Base-by-base conservation (phyloP, 2,888 invertebrate species). In the Polydrusus pterygomalis region DNA sequence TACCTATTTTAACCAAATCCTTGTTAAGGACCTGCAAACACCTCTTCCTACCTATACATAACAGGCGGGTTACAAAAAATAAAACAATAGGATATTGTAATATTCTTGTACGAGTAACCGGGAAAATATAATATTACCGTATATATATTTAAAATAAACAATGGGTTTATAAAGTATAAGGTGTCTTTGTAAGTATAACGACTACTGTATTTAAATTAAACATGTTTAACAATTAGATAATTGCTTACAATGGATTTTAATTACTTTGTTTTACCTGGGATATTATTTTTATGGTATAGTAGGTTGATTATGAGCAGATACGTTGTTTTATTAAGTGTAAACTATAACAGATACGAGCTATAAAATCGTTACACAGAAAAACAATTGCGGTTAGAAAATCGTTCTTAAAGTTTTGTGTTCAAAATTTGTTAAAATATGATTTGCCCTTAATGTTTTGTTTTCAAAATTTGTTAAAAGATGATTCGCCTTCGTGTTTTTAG, bases 121-220 rank as follows among this genome's bases (percentile, higher is more conserved):
- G 67, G 60, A 62, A 70, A 74, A 74, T 69, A 68, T 69, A 49
- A 69, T 63, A 63, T 71, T 71, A 51, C 45, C 15, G 51, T 51
- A 51, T 38, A 49, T 30, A 25, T 69, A 40, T 25, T 13, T 11
- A 34, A 47, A 63, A 34, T 18, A 70, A 72, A 72, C 67, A 73
- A 73, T 73, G 69, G 62, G 34, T 18, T 47, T 62, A 45, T 62
- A 30, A 70, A 30, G 62, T 47, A 68, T 62, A 68, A 63, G 74
- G 70, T 75, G 70, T 75, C 75, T 62, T 18, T 47, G 34, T 51
- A 68, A 68, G 62, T 73, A 75, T 47, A 65, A 60, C 56, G 71
- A 74, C 77, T 77, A 74, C 74, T 70, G 77, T 77, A 74, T 74
- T 73, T 70, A 70, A 77, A 74, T 70, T 74, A 62, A 74, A 70